Conservation (phyloP, 1,140 invertebrate species). For the Drosophila pruinosa region DNA sequence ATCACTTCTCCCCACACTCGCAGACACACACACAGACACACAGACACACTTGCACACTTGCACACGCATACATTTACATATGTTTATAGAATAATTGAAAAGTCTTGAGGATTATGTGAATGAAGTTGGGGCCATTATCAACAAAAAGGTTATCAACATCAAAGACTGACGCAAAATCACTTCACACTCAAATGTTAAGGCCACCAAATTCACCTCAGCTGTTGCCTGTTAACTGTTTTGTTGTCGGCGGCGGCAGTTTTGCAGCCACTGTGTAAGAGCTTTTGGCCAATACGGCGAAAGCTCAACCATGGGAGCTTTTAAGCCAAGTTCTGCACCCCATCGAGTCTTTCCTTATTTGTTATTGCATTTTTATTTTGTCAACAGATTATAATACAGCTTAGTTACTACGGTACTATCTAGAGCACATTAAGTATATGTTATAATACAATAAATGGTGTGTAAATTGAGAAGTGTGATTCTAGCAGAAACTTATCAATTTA, state of each 20-base stretch:
- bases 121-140: constrained; percentile 19
- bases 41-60: no score
- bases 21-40: background rate
- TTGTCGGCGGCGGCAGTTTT: constrained; percentile 13
- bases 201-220: constrained; percentile 17
- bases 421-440: no score
- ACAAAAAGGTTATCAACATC: background rate
- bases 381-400: no score
- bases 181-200: constrained; percentile 30
- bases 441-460: no score
- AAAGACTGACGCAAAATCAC: constrained; percentile 1
- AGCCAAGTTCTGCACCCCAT: constrained; percentile 10
- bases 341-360: background rate
- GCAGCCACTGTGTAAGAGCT: constrained; percentile 36
- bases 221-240: constrained; percentile 16
- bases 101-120: constrained; percentile 13
- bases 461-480: no score
- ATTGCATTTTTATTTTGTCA: background rate
- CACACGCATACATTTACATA: background rate
- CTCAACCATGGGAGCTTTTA: no score
- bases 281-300: constrained; percentile 60
- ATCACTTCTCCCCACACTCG: background rate
- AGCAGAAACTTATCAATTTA: no score
- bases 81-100: background rate
- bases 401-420: no score